Evolutionary conservation across 2,888 invertebrate species (phyloP).

Genomic region (Buathra laborator): DNA sequence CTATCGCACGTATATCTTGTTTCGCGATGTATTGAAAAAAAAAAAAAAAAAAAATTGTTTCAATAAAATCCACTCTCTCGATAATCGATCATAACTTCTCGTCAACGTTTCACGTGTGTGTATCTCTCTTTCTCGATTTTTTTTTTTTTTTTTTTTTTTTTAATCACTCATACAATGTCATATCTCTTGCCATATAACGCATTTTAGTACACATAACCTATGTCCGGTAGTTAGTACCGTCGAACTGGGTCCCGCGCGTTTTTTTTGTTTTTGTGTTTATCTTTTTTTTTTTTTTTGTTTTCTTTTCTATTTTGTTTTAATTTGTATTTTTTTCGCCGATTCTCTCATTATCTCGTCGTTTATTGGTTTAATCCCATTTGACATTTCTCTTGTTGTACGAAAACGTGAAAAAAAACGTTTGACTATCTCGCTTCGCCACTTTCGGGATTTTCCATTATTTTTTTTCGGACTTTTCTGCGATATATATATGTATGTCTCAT

Average conservation of each 20-base stretch:
- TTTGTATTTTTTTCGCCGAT: not conserved
- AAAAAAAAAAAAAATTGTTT: conserved; percentile 38
- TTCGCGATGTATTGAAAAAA: conserved; percentile 46
- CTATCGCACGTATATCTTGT: conserved; percentile 61
- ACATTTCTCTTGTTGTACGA: not conserved
- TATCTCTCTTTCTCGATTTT: conserved; percentile 1
- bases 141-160: conserved; percentile 48
- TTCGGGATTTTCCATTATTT: not conserved
- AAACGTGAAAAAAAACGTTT: conserved; percentile 1
- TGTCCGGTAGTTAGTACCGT: conserved; percentile 68
- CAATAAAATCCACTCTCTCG: conserved; percentile 34
- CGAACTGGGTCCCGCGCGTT: conserved; percentile 81
- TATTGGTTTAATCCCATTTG: conserved; percentile 12
- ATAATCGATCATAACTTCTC: conserved; percentile 34
- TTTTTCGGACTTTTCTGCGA: not conserved
- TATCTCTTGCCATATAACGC: conserved; percentile 67
- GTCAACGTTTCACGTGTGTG: conserved; percentile 21
- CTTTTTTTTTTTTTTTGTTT: conserved; percentile 46
- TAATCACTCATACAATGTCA: conserved; percentile 57
- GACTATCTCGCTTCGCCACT: not conserved
- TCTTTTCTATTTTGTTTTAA: conserved; percentile 47
- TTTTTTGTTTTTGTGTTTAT: conserved; percentile 71
- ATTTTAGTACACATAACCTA: conserved; percentile 61
- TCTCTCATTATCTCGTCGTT: conserved; percentile 11
- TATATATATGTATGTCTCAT: not conserved